Evolutionary conservation across 2,113 vertebrate genomes (phyloP).

Genomic region (Asarcornis scutulata): DNA sequence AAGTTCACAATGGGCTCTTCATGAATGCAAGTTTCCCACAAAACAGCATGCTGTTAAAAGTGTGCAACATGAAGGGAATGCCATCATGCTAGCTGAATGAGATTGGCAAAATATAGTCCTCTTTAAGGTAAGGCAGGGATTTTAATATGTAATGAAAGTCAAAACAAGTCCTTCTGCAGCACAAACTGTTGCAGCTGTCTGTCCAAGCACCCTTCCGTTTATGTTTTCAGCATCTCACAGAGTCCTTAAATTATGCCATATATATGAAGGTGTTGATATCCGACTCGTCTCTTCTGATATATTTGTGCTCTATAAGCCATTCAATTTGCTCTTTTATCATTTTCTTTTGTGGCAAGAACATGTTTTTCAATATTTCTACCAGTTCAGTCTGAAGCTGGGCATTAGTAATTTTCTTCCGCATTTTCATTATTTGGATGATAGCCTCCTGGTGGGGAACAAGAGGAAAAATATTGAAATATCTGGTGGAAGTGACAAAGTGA

Average conservation of each 20-base stretch:
- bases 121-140: constrained; percentile 86
- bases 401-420: constrained; percentile 99
- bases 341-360: constrained; percentile 99
- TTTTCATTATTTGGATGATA: constrained; percentile 99
- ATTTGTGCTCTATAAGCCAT: constrained; percentile 99
- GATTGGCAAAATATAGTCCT: constrained; percentile 89
- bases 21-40: constrained; percentile 85
- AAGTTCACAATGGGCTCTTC: constrained; percentile 86
- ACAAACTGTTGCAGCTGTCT: constrained; percentile 73
- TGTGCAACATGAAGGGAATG: constrained; percentile 86
- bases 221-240: constrained; percentile 30
- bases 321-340: constrained; percentile 99
- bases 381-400: constrained; percentile 99
- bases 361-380: constrained; percentile 99
- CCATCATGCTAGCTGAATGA: constrained; percentile 87
- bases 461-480: neutral
- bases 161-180: constrained; percentile 76
- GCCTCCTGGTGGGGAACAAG: constrained; percentile 85
- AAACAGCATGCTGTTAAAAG: constrained; percentile 95
- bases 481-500: neutral
- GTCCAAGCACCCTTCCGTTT: constrained; percentile 69
- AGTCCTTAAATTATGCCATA: constrained; percentile 85
- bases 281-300: constrained; percentile 96
- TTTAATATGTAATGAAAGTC: constrained; percentile 82
- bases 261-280: constrained; percentile 99